phyloP scores from a whole-genome alignment of 1,140 invertebrate genomes.

The Streblospio benedicti region DNA sequence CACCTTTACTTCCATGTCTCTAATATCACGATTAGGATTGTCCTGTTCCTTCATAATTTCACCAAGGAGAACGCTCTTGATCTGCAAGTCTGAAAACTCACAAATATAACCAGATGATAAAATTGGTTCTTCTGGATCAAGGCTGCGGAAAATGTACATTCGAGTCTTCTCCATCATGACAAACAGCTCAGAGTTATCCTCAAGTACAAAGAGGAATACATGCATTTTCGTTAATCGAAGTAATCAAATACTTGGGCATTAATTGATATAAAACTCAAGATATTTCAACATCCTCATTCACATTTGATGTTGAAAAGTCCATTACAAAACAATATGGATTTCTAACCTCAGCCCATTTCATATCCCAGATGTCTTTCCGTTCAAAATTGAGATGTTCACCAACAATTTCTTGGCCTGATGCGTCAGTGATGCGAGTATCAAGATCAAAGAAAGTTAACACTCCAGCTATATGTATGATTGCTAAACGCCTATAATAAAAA shows the following conservation, averaged over 20 bases:
- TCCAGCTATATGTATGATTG: constrained; percentile 55
- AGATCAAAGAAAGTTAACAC: constrained; percentile 55
- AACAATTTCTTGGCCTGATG: constrained; percentile 38
- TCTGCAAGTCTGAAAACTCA: constrained; percentile 73
- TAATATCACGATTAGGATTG: constrained; percentile 61
- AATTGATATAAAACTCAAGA: no score
- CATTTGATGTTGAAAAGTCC: no score
- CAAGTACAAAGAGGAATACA: constrained; percentile 13
- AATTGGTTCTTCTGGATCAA: constrained; percentile 71
- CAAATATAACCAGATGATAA: constrained; percentile 52
- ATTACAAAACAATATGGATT: no score
- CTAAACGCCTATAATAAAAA: constrained; percentile 54
- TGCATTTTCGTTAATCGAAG: no score
- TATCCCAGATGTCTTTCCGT: constrained; percentile 89
- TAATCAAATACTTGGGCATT: no score
- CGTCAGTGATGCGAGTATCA: constrained; percentile 41
- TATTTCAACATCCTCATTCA: no score
- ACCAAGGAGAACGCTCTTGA: constrained; percentile 80
- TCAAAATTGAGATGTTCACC: constrained; percentile 56
- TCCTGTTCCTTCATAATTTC: constrained; percentile 76
- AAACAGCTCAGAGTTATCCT: constrained; percentile 77
- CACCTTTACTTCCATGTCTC: constrained; percentile 79
- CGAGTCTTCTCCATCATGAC: constrained; percentile 92
- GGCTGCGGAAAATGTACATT: constrained; percentile 81
- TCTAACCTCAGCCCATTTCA: constrained; percentile 72